Conservation (phyloP, 2,797 vertebrate genomes). For the Tapera naevia region DNA sequence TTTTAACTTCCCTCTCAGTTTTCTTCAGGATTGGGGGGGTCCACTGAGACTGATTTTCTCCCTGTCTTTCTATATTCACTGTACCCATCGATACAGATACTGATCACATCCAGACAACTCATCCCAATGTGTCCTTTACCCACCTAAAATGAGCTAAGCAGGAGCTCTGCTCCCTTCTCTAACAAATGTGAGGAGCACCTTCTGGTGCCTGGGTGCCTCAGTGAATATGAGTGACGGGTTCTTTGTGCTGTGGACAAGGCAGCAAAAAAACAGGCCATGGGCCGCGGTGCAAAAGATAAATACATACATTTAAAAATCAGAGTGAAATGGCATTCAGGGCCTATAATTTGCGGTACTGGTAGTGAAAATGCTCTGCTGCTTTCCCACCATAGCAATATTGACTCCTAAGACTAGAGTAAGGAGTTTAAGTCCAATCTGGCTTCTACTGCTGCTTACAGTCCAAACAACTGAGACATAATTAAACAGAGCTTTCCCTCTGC, state of each 20-base stretch:
- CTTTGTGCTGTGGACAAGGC: accelerated
- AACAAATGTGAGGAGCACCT: accelerated
- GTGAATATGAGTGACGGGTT: accelerated
- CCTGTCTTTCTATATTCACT: not conserved
- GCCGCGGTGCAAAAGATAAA: not conserved
- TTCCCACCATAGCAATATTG: not conserved
- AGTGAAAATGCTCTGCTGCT: not conserved
- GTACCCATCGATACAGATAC: not conserved
- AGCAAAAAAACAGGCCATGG: not conserved
- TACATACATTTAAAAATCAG: not conserved
- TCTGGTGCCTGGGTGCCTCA: no score
- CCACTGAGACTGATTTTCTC: not conserved
- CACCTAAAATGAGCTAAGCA: not conserved
- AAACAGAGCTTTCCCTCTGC: not conserved
- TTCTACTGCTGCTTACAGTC: not conserved
- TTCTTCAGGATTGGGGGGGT: not conserved
- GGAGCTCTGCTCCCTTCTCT: not conserved
- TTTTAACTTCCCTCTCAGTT: not conserved
- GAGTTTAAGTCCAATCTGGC: not conserved
- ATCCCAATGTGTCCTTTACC: not conserved
- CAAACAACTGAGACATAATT: conserved; percentile 6
- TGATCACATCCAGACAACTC: not conserved
- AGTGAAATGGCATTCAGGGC: not conserved
- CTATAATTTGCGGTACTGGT: not conserved
- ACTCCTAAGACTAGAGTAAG: not conserved